A percentile compares a stretch with the other conserved stretches of the same genome.
These are phyloP conservation scores for Adelphocoris suturalis DNA, from an alignment of 2,888 invertebrate species.

Conservation along the genomic window DNA sequence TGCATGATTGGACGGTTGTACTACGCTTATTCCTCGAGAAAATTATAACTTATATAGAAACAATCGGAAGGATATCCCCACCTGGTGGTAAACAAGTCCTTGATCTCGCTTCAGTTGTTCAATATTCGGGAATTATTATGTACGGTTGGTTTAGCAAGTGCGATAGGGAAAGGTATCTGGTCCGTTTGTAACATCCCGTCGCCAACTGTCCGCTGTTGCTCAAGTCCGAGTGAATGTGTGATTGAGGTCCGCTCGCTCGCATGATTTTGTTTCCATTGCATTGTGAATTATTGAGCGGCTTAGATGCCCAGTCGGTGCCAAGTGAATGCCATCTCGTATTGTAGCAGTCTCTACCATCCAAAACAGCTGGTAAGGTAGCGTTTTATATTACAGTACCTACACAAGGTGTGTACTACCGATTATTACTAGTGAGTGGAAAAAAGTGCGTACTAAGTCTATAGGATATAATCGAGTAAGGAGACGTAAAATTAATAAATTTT, in stretches of 20 bases:
- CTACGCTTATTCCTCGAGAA: constrained; percentile 5
- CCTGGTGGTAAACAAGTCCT: background rate
- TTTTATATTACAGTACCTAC: too few species aligned
- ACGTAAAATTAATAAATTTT: too few species aligned
- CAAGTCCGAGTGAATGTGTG: constrained; percentile 6
- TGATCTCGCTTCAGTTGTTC: background rate
- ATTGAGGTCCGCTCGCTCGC: background rate
- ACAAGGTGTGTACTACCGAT: too few species aligned
- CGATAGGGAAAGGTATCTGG: background rate
- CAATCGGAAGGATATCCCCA: constrained; percentile 36
- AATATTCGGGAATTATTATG: constrained; percentile 1
- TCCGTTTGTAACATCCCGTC: constrained; percentile 17
- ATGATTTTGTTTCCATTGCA: background rate
- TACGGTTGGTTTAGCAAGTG: background rate
- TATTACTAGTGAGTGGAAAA: too few species aligned
- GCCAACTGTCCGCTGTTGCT: constrained; percentile 7
- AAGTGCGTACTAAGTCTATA: too few species aligned
- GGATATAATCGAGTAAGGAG: too few species aligned
- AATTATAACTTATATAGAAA: constrained; percentile 40
- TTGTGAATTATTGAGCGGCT: background rate
- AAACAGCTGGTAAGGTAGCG: too few species aligned
- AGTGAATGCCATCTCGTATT: too few species aligned
- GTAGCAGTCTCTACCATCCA: too few species aligned
- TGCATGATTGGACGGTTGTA: background rate
- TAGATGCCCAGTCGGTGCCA: background rate